phyloP scores from a whole-genome alignment of 2,797 vertebrate genomes.

The Chelonia mydas region DNA sequence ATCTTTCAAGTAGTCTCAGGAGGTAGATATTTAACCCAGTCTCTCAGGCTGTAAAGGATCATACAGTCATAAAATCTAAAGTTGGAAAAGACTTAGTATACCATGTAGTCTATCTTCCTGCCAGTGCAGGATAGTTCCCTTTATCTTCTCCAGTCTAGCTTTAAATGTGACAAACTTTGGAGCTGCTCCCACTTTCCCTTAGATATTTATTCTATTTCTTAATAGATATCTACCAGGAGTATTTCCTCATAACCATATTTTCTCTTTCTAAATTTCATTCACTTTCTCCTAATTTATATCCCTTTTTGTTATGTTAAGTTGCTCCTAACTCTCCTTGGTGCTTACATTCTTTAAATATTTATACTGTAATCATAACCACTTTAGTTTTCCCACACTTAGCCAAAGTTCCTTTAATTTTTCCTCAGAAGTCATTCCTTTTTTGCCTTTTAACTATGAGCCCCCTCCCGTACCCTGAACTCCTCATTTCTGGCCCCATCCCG shows the following conservation, averaged over 20 bases:
- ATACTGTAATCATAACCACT: neutral
- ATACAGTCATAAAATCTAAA: conserved; percentile 14
- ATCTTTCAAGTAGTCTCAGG: neutral
- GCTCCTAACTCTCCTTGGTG: neutral
- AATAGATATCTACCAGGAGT: neutral
- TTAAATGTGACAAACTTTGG: neutral
- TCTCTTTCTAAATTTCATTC: neutral
- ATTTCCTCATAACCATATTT: neutral
- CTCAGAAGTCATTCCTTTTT: neutral
- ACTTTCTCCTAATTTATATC: neutral
- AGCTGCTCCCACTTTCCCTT: neutral
- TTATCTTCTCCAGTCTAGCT: neutral
- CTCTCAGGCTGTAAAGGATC: neutral
- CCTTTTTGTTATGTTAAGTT: neutral
- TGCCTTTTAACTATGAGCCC: neutral
- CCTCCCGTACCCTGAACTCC: too few species aligned
- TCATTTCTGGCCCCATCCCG: too few species aligned
- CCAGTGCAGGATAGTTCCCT: neutral
- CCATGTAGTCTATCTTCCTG: neutral
- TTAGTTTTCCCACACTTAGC: neutral
- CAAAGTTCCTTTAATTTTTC: neutral
- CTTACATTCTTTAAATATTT: neutral
- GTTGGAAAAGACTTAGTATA: neutral
- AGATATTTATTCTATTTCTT: neutral
- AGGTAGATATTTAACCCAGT: conserved; percentile 7